A percentile compares a stretch with the other conserved stretches of the same genome.
These are phyloP conservation scores for Pogonomyrmex californicus DNA, from an alignment of 1,140 invertebrate genomes.

Conservation along the genomic window DNA sequence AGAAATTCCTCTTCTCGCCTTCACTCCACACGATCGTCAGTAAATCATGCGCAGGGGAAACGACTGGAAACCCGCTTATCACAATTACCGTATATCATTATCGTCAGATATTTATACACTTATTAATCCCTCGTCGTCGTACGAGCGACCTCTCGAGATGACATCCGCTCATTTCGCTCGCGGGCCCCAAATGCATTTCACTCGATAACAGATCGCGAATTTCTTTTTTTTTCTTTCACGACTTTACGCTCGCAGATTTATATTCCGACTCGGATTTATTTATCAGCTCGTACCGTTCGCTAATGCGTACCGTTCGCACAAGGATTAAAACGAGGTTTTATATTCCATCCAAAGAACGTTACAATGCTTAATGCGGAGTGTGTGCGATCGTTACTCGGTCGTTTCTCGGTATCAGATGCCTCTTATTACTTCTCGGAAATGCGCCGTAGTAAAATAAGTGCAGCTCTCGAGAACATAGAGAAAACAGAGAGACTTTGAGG, in stretches of 20 bases:
- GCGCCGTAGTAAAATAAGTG: constrained; percentile 18
- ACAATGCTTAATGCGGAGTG: not conserved
- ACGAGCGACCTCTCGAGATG: not conserved
- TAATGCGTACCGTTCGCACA: not conserved
- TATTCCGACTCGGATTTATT: too few species aligned
- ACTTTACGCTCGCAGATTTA: not conserved
- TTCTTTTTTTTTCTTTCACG: not conserved
- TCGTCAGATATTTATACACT: constrained; percentile 47
- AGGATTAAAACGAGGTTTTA: not conserved
- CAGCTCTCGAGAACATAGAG: not conserved
- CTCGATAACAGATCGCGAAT: not conserved
- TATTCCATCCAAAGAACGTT: not conserved
- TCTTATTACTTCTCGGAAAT: not conserved
- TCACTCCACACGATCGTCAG: not conserved
- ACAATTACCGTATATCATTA: constrained; percentile 57
- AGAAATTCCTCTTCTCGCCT: not conserved
- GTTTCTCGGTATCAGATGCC: not conserved
- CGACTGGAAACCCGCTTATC: constrained; percentile 37
- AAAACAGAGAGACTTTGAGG: not conserved
- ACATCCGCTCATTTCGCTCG: not conserved
- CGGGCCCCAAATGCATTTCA: not conserved
- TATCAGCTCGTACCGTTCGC: not conserved
- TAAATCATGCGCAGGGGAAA: constrained; percentile 28
- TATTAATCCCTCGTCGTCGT: constrained; percentile 33
- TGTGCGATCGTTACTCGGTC: not conserved